phyloP scores from a whole-genome alignment of 2,888 invertebrate species.

The Eilema caniola region DNA sequence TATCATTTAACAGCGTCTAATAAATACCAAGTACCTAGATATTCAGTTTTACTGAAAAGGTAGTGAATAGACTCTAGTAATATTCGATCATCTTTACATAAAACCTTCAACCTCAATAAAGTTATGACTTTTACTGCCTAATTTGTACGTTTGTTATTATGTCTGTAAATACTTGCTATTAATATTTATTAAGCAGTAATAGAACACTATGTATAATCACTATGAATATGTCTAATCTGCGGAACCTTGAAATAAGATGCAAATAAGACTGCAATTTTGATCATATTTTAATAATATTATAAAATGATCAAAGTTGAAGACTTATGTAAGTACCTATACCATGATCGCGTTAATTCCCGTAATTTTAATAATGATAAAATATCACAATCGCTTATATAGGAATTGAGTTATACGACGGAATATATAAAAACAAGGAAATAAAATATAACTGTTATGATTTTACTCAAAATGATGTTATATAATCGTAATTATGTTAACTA shows the following conservation, averaged over 20 bases:
- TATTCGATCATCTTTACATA: too few species aligned
- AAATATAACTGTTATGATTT: background rate
- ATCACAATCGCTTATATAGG: background rate
- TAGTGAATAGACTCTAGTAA: too few species aligned
- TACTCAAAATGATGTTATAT: background rate
- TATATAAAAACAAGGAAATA: conserved; percentile 1
- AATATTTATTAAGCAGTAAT: background rate
- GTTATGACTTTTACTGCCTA: background rate
- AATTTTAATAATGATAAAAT: background rate
- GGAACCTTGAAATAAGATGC: too few species aligned
- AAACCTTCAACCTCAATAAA: background rate
- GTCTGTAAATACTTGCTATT: background rate
- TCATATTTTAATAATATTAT: too few species aligned
- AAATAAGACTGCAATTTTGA: too few species aligned
- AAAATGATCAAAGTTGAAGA: too few species aligned
- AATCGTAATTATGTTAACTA: conserved; percentile 3
- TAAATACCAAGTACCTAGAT: too few species aligned
- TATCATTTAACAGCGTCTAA: too few species aligned
- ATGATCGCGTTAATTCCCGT: too few species aligned
- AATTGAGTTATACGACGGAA: background rate
- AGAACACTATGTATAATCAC: background rate
- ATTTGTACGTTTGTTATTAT: background rate
- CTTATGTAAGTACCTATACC: too few species aligned
- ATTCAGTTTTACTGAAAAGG: too few species aligned
- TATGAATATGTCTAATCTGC: too few species aligned